Evolutionary conservation across 2,888 invertebrate species (phyloP), one percentile per base, ranked within the genome.

Genomic region (Diabrotica balteata): DNA sequence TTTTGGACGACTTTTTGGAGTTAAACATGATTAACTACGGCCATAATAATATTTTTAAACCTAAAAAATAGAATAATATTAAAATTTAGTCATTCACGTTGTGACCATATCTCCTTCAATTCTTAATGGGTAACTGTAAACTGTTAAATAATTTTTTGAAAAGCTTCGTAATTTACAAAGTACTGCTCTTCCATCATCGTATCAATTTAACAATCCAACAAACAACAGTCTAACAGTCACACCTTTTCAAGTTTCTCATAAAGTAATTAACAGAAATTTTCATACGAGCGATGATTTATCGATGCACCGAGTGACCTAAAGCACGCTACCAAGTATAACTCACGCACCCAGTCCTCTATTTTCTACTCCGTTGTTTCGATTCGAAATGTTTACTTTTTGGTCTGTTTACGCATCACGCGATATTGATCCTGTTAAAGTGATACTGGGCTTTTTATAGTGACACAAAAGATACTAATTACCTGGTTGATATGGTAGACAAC

Each of bases 241-340:
- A 55, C 66, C 54, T 66, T 60, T 60, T 65, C 55, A 60, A 66
- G 54, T 63, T 59, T 63, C 66, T 59, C 63, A 54, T 63, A 50
- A 66, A 62, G 59, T 67, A 69, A 66, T 66, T 66, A 69, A 69
- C 61, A 61, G 11, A 59, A 50, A 69, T 59, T 66, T 69, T 46
- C 59, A 66, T 58, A 49, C 58, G 52, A 32, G 66, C 59, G 63
- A 63, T 69, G 69, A 69, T 69, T 69, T 69, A 69, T 69, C 54
- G 66, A 66, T 69, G 61, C 66, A 61, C 66, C 61, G 47, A 59
- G 58, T 59, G 63, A 57, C 67, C 63, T 47, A 67, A 51, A 59
- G 49, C 69, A 69, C 63, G 69, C 69, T 59, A 69, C 11, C 69
- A 69, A 63, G 66, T 63, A 59, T 11, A 7, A 54, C 22, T 42